Evolutionary conservation across 2,888 invertebrate genomes (phyloP).

Genomic region (Chironomus riparius): DNA sequence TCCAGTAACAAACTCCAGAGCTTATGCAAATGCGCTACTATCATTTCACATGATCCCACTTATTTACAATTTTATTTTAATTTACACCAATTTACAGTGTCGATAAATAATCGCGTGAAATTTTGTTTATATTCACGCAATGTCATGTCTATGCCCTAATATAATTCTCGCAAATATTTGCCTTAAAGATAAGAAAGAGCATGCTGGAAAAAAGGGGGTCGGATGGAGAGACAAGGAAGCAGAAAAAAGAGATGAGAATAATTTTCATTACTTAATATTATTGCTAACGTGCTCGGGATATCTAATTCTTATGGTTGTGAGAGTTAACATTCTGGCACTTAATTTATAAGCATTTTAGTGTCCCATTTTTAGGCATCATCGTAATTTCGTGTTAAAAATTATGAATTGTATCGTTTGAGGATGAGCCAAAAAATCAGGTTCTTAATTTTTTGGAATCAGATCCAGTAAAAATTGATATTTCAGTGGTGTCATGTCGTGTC

Average conservation of each 20-base stretch:
- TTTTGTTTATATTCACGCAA: too few relatives aligned
- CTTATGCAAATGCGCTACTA: too few relatives aligned
- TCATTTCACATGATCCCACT: too few relatives aligned
- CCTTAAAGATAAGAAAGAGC: not conserved
- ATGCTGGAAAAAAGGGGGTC: not conserved
- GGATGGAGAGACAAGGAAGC: not conserved
- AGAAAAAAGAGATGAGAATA: not conserved
- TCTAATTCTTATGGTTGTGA: not conserved
- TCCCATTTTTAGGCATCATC: not conserved
- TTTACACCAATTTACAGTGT: too few relatives aligned
- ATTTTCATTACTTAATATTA: slow-evolving; percentile 22
- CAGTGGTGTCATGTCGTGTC: too few relatives aligned
- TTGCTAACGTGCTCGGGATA: slow-evolving; percentile 16
- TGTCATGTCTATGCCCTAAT: too few relatives aligned
- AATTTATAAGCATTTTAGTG: slow-evolving; percentile 11
- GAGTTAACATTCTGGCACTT: slow-evolving; percentile 8
- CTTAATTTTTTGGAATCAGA: not conserved
- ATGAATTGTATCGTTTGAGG: not conserved
- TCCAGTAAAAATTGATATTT: too few relatives aligned
- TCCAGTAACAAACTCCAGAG: too few relatives aligned
- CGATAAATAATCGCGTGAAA: too few relatives aligned
- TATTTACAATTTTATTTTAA: too few relatives aligned
- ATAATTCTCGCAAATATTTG: too few relatives aligned
- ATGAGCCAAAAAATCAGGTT: not conserved
- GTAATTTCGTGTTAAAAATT: slow-evolving; percentile 5